Evolutionary conservation across 2,797 vertebrate species (phyloP).

Genomic region (Gambusia yucatana): DNA sequence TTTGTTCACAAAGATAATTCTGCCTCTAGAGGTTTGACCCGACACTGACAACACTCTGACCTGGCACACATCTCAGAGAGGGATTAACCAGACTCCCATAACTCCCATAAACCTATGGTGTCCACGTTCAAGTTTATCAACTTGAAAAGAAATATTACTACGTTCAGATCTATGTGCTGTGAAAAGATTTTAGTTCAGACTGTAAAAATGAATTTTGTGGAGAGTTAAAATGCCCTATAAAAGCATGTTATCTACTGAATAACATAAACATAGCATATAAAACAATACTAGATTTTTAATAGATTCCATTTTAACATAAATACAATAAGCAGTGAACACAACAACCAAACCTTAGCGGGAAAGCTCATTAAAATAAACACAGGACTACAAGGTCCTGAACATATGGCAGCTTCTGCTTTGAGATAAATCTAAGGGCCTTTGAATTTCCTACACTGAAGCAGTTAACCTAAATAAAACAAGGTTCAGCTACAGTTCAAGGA

Average conservation of each 20-base stretch:
- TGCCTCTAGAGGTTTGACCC: slow-evolving; percentile 31
- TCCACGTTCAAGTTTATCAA: slow-evolving; percentile 42
- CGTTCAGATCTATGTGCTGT: neutral
- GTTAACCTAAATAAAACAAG: neutral
- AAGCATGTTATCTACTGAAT: neutral
- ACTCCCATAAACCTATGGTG: slow-evolving; percentile 30
- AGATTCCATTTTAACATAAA: neutral
- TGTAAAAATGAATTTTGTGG: neutral
- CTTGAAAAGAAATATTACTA: slow-evolving; percentile 1
- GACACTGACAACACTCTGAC: slow-evolving; percentile 30
- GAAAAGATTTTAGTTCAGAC: neutral
- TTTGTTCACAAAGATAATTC: slow-evolving; percentile 33
- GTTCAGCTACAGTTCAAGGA: slow-evolving; percentile 7
- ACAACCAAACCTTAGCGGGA: neutral
- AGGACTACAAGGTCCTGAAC: neutral
- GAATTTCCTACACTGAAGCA: neutral
- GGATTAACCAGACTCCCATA: slow-evolving; percentile 53
- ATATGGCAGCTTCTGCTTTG: neutral
- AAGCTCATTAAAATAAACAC: neutral
- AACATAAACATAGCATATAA: neutral
- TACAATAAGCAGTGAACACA: neutral
- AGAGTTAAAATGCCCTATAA: neutral
- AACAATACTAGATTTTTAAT: neutral
- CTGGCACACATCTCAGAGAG: slow-evolving; percentile 48
- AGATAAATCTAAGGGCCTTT: neutral